Evolutionary conservation across 2,113 vertebrate species (phyloP), one percentile per base, ranked within the genome.

Genomic region (Rousettus leschenaultii): DNA sequence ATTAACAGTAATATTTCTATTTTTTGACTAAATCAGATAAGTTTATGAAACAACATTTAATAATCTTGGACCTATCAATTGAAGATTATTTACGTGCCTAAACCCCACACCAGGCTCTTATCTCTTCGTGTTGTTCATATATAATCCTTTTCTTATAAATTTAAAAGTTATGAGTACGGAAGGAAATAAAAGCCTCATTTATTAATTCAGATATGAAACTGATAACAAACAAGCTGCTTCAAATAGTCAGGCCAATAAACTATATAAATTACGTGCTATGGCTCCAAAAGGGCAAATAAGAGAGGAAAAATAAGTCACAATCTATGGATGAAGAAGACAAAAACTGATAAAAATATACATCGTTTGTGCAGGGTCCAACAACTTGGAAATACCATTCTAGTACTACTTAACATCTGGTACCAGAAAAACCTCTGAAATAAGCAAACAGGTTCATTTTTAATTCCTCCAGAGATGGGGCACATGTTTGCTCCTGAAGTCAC

Each of bases 121-220:
- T 59, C 78, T 87, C 28, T 28, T 73, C 28, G 48, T 57, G 28
- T 83, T 51, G 48, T 66, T 77, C 45, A 38, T 45, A 35, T 71
- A 22, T 65, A 30, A 22, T 86, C 22, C 38, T 79, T 70, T 38
- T 63, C 71, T 66, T 88, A 74, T 21, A 91, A 85, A 90, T 73
- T 8, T 66, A 77, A 71, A 95, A 77, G 57, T 68, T 93, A 45
- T 48, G n/a, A 86, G n/a, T 30, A 88, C 48, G 91, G 30, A 59
- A 92, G 30, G 35, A 87, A 93, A 83, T 43, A 96, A 96, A 96
- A 91, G n/a, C 26, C 40, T 59, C 43, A 84, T 38, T 55, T 55
- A 63, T 21, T 79, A 95, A 93, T 33, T 35, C 40, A 68, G 38
- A 83, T 22, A 61, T n/a, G 40, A 40, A 90, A 89, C 68, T 66